Conservation (phyloP, 2,113 vertebrate genomes). For the Apaloderma vittatum region DNA sequence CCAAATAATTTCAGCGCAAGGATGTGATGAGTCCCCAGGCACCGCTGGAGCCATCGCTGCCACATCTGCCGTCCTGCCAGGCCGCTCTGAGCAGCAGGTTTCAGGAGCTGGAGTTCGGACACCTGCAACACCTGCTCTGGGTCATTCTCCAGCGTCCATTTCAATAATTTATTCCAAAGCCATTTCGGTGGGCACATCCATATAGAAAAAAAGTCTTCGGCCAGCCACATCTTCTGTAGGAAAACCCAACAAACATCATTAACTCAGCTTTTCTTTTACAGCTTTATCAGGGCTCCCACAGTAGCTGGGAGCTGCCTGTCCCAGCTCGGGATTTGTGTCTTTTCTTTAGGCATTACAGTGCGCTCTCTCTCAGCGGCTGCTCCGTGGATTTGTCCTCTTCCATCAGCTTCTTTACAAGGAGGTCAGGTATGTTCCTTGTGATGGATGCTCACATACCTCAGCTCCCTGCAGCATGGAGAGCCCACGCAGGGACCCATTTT, state of each 20-base stretch:
- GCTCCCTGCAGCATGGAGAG: no score
- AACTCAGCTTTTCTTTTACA: background rate
- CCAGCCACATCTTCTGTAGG: background rate
- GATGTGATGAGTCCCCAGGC: background rate
- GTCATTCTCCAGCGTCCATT: background rate
- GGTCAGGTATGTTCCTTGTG: background rate
- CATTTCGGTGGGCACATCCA: background rate
- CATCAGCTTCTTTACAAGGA: background rate
- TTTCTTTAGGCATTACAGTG: background rate
- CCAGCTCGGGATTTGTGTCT: background rate
- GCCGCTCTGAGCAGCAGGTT: background rate
- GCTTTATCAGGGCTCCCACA: background rate
- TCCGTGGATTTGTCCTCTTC: background rate
- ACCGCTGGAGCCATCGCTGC: accelerated
- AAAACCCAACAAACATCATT: background rate
- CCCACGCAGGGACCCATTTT: accelerated
- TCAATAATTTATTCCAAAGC: background rate
- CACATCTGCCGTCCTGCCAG: background rate
- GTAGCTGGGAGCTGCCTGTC: background rate
- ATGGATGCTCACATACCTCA: background rate
- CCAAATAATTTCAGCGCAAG: background rate
- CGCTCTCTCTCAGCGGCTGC: background rate
- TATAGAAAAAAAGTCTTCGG: background rate
- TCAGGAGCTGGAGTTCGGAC: accelerated
- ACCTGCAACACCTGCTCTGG: background rate